Evolutionary conservation across 2,888 invertebrate genomes (phyloP), one percentile per base, ranked within the genome.

Genomic region (Drosophila siamana): DNA sequence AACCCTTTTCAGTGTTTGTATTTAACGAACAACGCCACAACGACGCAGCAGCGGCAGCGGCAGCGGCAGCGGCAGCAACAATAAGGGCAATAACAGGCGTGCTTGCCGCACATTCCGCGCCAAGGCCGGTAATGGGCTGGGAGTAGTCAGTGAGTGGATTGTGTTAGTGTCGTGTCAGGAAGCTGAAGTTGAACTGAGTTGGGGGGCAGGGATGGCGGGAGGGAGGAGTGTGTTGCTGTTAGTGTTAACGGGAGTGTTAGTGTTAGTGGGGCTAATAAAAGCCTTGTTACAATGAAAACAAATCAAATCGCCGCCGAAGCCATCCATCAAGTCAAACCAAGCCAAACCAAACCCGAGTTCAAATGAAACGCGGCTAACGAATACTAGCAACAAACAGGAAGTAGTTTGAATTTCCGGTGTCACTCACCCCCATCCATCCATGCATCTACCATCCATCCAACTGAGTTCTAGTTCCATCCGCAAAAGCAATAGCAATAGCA

Each of bases 321-420:
- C 69, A 88, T 78, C 78, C 86, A 78, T 80, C 80, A 78, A 66
- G 70, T 75, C 63, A 82, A 72, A 78, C 77, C 74, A 82, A 72
- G 74, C 77, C 74, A 77, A 77, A 80, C 36, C 36, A 38, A 38
- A 38, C 65, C 69, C 59, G 62, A 74, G 71, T 71, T 74, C 77
- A 85, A 87, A 83, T 79, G 83, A 87, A 86, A 79, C 74, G 69
- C 77, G 69, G 52, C 82, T 85, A 82, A 82, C 81, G 80, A 84
- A 81, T 81, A 69, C 79, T 68, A 78, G 72, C 57, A 38, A 38
- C 33, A 78, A 88, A 84, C 82, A 87, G 89, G 87, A 88, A 88
- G 86, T 88, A 87, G 87, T 88, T 88, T 87, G 78, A 85, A 88
- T 87, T 86, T 88, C 89, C 89, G 81, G 87, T 86, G 89, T 86